Evolutionary conservation across 1,140 invertebrate species (phyloP).

Genomic region (Frieseomelitta varia): DNA sequence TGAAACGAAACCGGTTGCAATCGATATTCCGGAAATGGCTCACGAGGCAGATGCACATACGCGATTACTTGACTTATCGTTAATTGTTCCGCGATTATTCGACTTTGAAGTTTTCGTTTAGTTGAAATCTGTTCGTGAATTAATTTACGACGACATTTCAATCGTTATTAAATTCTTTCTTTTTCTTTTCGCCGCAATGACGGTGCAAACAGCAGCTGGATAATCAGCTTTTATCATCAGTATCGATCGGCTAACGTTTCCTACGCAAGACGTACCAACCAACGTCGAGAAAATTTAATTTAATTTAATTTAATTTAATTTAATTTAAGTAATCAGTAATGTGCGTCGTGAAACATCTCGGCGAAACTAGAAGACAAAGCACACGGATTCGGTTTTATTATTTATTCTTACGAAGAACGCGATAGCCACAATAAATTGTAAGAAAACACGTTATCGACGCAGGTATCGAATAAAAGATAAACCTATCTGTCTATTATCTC

Average conservation of each 20-base stretch:
- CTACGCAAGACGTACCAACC: accelerated
- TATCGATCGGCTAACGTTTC: neutral
- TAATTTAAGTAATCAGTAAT: no score
- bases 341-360: neutral
- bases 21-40: no score
- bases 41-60: no score
- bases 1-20: constrained; percentile 5
- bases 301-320: no score
- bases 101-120: neutral
- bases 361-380: neutral
- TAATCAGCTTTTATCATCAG: neutral
- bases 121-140: neutral
- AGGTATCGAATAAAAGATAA: neutral
- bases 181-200: neutral
- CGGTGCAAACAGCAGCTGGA: neutral
- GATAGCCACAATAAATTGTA: neutral
- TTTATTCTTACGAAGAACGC: neutral
- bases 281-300: no score
- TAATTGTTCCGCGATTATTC: no score
- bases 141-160: neutral
- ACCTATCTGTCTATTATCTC: neutral
- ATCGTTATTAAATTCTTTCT: neutral
- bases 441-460: neutral
- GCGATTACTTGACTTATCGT: neutral
- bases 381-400: neutral